These are phyloP conservation scores for Phoxinus dragarum DNA, from an alignment of 2,797 vertebrate species.

Conservation along the genomic window DNA sequence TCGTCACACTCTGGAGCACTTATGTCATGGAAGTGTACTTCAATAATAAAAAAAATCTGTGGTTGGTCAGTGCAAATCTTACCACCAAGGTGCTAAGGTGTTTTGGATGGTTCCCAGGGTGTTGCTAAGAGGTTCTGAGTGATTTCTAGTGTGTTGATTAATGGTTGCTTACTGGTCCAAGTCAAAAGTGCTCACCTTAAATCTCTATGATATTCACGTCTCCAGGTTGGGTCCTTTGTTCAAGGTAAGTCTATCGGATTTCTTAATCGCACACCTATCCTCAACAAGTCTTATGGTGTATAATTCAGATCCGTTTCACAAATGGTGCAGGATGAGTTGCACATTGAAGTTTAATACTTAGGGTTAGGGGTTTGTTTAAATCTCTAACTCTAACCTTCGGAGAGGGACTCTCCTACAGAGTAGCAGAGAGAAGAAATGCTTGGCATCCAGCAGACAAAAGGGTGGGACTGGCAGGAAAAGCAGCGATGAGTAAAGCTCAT, in stretches of 20 bases:
- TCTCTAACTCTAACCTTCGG: background rate
- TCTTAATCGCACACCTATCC: background rate
- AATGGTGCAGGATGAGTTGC: background rate
- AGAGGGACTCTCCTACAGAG: background rate
- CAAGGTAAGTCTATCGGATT: background rate
- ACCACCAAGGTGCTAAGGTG: background rate
- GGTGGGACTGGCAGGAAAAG: conserved; percentile 52
- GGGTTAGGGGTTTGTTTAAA: background rate
- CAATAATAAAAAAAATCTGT: background rate
- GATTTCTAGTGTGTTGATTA: background rate
- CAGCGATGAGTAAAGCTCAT: conserved; percentile 40
- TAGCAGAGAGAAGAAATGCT: conserved; percentile 36
- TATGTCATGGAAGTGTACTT: background rate
- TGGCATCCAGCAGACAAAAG: conserved; percentile 52
- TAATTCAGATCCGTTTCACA: background rate
- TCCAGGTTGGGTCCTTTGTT: background rate
- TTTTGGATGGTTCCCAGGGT: background rate
- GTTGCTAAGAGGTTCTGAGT: background rate
- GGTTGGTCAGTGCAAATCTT: background rate
- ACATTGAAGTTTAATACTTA: background rate
- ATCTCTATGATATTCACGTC: background rate
- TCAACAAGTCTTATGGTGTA: background rate
- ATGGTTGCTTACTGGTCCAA: background rate
- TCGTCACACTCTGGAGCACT: conserved; percentile 1
- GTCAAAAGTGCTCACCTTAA: background rate